Percentiles rank a stretch among this genome's conserved stretches.
phyloP scores from a whole-genome alignment of 2,888 invertebrate species.

The Scaeva pyrastri region DNA sequence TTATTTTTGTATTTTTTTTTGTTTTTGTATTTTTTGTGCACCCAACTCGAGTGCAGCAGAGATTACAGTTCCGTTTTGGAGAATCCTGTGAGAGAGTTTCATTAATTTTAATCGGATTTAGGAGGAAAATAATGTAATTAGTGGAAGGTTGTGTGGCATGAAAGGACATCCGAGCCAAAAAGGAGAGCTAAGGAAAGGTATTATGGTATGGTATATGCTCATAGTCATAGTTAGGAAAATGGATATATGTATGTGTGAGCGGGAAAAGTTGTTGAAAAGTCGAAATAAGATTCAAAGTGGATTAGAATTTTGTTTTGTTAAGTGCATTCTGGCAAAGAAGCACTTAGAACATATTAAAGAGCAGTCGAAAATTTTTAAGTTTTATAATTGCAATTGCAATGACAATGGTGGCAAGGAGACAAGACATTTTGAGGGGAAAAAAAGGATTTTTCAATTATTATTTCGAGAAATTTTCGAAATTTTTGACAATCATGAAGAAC shows the following conservation, averaged over 20 bases:
- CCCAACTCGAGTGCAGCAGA: conserved; percentile 38
- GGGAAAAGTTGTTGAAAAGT: conserved; percentile 52
- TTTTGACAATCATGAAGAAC: too few species aligned
- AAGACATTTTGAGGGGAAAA: too few species aligned
- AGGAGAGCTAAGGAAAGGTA: not conserved
- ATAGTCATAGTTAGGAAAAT: not conserved
- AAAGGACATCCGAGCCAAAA: conserved; percentile 7
- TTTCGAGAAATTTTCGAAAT: too few species aligned
- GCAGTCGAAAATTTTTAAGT: too few species aligned
- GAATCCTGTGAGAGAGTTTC: conserved; percentile 54
- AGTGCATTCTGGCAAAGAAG: conserved; percentile 48
- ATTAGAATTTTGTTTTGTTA: conserved; percentile 59
- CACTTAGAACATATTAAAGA: not conserved
- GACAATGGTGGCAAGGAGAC: too few species aligned
- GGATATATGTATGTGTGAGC: not conserved
- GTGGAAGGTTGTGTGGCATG: conserved; percentile 18
- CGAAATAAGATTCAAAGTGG: conserved; percentile 52
- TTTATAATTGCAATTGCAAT: too few species aligned
- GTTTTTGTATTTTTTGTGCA: too few species aligned
- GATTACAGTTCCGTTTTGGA: conserved; percentile 53
- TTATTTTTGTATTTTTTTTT: too few species aligned
- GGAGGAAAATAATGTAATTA: conserved; percentile 68
- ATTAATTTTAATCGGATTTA: conserved; percentile 75
- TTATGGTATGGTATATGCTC: not conserved
- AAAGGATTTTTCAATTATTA: too few species aligned